Base-by-base conservation (phyloP, 2,888 invertebrate genomes). In the Mesorhabditis sp. region DNA sequence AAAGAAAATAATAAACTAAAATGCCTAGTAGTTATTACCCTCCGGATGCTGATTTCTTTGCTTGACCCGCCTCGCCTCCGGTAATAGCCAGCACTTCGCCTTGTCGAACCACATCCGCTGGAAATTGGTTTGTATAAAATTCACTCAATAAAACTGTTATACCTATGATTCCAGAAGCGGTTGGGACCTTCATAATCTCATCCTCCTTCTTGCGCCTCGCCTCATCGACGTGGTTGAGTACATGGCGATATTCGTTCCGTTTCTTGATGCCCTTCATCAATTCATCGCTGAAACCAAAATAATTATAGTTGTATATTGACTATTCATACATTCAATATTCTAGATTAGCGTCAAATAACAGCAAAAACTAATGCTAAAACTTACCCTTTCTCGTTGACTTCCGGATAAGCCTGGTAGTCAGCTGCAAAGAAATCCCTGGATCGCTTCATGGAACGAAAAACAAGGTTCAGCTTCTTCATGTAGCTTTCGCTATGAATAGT, bases 381-480 rank as follows among this genome's bases (percentile, higher is more conserved):
- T 70, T 44, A 84, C 83, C 77, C 78, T 86, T 90, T 90, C 68
- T 92, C 91, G 87, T 95, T 94, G 62, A 91, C 89, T 67, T 92
- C 91, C 4, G 95, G 94, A 68, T 94, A 88, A 74, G 90, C 88
- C 43, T 92, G 92, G 86, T 95, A 94, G 86, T 95, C 94, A 13
- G 92, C 91, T 65, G 95, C 89, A 87, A 97, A 98, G 92, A 96
- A 92, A 87, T 98, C 98, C 86, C 97, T 96, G 1, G 95, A 94
- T 84, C 98, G 89, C 87, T 98, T 98, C 76, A 98, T 87, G 5
- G 96, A 97, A 78, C 97, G 90, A 87, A 98, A 98, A 76, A 97
- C 95, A 75, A 96, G 88, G 68, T 84, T 83, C 62, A 84, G 70
- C n/a, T 28, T 28, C 28, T 28, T 28, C 28, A 28, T 28, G 28